Base-by-base conservation (phyloP, 2,888 invertebrate species). In the Drosophila percnosoma region DNA sequence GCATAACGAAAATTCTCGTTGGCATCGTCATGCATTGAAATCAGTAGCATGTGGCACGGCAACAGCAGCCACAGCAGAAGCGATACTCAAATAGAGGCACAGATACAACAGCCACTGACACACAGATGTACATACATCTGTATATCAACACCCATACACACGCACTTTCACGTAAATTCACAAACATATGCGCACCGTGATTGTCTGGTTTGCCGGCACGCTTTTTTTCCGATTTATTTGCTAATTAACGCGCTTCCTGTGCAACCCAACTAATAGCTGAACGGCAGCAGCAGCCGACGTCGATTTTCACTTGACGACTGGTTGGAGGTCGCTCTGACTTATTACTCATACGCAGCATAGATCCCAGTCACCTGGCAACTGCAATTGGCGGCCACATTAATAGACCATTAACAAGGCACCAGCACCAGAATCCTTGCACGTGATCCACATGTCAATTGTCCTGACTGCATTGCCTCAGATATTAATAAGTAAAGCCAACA, bases 181-280 rank as follows among this genome's bases (percentile, higher is more conserved):
- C 8, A 59, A 53, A 64, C 61, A 76, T 65, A 40, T 65, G 70
- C 52, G 52, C 45, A 40, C 53, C 59, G 78, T 73, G 85, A 80
- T 86, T 83, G 73, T 72, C 75, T 68, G 67, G 67, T 62, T 80
- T 73, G 65, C 70, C 42, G 88, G 72, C 72, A 78, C 72, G 75
- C 66, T 76, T 84, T 82, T 85, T 83, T 88, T 15, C 2, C 45
- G 45, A 83, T 87, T 81, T 85, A 89, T 89, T 83, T 87, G 84
- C 85, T 89, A 85, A 85, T 85, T 89, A 85, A 83, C 87, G 84
- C 82, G 79, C 67, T 81, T 87, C 75, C 85, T 83, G 73, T 71
- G 74, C 65, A 57, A 63, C 51, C 61, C 38, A 78, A 55, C 54
- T 42, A n/a, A 48, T 38, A 10, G 34, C 31, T 24, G 55, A 49